Base-by-base conservation (phyloP, 2,113 vertebrate species). In the Cyprinodon variegatus region DNA sequence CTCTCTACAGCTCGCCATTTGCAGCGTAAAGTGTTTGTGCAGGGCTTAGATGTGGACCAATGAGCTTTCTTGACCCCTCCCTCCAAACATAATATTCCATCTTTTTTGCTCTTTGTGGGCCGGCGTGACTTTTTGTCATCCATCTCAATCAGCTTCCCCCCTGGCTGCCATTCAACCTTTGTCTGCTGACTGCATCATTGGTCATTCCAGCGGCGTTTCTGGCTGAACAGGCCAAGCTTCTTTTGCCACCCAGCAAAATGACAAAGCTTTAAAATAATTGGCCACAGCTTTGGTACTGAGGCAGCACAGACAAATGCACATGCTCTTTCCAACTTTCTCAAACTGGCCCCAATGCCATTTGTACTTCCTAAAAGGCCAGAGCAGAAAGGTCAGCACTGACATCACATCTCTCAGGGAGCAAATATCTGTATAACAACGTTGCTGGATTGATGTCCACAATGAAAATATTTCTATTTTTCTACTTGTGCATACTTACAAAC, bases 11-110 rank as follows among this genome's bases (percentile, higher is more conserved):
- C 83, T 86, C 87, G 70, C 70, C 22, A 67, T 85, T 89, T 89
- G 83, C 76, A 57, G 53, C 80, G 79, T 45, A 20, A 57, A n/a
- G 50, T 20, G 20, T 57, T 57, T 57, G 17, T n/a, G 20, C 50
- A 4, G 8, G n/a, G 50, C 50, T 20, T 57, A 57, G n/a, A 90
- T 68, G 84, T 65, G 76, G 65, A 74, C 78, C 57, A 15, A 77
- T 57, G 50, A 57, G 50, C 67, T 78, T 70, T 71, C 70, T 66
- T 3, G 39, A 63, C 65, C 38, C 40, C 68, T 22, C 77, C 81
- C 72, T 65, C 76, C 88, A 61, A 70, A 90, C 89, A 86, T 86
- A 86, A 93, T 92, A 91, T 92, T 85, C 77, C 70, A 81, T 63
- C 50, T 59, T 66, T 29, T 77, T n/a, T 68, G 41, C 76, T 89